Evolutionary conservation across 2,113 vertebrate species (phyloP).

Genomic region (Axis porcinus): DNA sequence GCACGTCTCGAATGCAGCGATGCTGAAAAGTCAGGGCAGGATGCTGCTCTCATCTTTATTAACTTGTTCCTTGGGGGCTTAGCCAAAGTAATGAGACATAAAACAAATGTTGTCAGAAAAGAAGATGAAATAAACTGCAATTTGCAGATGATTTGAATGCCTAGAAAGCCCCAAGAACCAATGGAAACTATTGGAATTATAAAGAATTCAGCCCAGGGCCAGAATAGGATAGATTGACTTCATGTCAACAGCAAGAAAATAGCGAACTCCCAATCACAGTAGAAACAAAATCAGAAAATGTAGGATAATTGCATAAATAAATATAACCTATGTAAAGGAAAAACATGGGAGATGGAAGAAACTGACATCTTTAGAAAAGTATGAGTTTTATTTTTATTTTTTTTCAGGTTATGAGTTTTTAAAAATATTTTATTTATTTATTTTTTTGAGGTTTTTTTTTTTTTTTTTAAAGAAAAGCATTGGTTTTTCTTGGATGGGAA

Average conservation of each 20-base stretch:
- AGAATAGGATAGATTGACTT: neutral
- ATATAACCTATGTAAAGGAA: neutral
- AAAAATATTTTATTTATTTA: too few relatives aligned
- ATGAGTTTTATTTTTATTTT: neutral
- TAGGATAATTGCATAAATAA: neutral
- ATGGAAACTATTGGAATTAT: neutral
- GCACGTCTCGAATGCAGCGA: accelerated
- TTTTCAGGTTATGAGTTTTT: neutral
- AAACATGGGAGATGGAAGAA: neutral
- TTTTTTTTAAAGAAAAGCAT: neutral
- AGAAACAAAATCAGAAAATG: neutral
- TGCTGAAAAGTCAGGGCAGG: neutral
- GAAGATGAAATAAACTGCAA: neutral
- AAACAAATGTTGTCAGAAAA: neutral
- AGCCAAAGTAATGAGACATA: neutral
- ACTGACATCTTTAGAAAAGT: neutral
- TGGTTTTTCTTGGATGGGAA: neutral
- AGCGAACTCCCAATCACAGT: neutral
- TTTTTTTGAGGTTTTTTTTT: neutral
- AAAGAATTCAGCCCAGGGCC: neutral
- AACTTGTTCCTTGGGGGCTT: neutral
- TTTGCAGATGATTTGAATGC: neutral
- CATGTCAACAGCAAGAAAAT: neutral
- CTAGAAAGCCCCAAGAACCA: neutral
- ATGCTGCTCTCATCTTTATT: neutral